phyloP scores from a whole-genome alignment of 2,888 invertebrate genomes.

The Sclerodermus sp. region DNA sequence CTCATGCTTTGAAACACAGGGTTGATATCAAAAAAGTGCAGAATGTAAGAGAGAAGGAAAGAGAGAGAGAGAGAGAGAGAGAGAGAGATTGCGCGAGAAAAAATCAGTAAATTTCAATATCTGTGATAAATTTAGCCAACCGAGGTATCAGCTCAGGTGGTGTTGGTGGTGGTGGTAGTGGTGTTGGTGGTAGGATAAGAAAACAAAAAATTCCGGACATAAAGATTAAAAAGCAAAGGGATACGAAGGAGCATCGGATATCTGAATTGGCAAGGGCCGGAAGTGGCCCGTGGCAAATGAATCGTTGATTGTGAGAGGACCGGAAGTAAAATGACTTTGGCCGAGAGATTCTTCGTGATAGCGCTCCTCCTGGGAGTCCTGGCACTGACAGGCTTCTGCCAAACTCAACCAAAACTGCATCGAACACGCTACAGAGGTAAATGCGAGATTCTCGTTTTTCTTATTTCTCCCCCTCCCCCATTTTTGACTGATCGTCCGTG shows the following conservation, averaged over 20 bases:
- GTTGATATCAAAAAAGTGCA: no score
- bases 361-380: conserved; percentile 28
- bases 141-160: no score
- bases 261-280: background rate
- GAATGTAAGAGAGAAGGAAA: background rate
- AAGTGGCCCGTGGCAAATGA: conserved; percentile 22
- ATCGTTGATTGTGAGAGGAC: conserved; percentile 6
- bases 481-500: no score
- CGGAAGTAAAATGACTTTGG: conserved; percentile 12
- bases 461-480: no score
- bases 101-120: conserved; percentile 6
- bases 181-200: no score
- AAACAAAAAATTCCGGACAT: no score
- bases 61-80: conserved; percentile 6
- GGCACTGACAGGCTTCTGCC: conserved; percentile 22
- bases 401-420: conserved; percentile 23
- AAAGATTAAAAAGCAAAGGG: no score
- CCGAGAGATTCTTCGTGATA: conserved; percentile 24
- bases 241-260: background rate
- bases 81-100: conserved; percentile 13
- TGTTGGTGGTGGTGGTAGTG: no score
- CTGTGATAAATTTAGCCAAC: no score
- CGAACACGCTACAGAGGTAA: conserved; percentile 33
- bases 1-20: background rate
- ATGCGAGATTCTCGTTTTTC: no score